These are phyloP conservation scores for Darwinula stevensoni DNA, from an alignment of 2,888 invertebrate species.

Conservation along the genomic window DNA sequence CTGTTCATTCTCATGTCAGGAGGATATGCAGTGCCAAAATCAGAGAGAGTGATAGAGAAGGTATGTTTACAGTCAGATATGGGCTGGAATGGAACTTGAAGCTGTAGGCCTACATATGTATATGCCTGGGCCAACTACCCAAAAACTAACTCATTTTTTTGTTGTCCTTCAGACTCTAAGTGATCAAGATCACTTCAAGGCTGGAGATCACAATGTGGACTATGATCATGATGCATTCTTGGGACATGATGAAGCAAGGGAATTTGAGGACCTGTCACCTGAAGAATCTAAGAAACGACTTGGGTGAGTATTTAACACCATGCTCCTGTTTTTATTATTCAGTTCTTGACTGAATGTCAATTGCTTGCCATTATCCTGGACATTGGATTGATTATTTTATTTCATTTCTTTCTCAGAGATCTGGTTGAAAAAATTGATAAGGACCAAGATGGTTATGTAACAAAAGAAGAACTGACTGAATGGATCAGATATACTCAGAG, in stretches of 20 bases:
- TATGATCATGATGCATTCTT: conserved; percentile 94
- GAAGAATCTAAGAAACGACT: conserved; percentile 77
- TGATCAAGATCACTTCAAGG: conserved; percentile 13
- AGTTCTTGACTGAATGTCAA: not conserved
- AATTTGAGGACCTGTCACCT: conserved; percentile 72
- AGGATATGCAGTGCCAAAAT: too few species aligned
- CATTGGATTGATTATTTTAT: too few species aligned
- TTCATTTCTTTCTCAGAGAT: conserved; percentile 25
- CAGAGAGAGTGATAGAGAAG: too few species aligned
- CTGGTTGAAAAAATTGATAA: conserved; percentile 81
- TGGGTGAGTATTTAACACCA: conserved; percentile 25
- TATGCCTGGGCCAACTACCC: too few species aligned
- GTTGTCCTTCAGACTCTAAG: not conserved
- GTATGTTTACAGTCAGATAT: too few species aligned
- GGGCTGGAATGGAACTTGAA: too few species aligned
- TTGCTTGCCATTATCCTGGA: conserved; percentile 4
- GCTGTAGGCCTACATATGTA: too few species aligned
- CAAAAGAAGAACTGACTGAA: conserved; percentile 61
- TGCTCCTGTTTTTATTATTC: not conserved
- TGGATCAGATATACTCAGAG: conserved; percentile 89
- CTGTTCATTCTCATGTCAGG: too few species aligned
- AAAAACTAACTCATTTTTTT: too few species aligned
- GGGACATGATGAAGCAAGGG: conserved; percentile 63
- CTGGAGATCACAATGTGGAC: conserved; percentile 44
- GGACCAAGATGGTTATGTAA: conserved; percentile 48